These are phyloP conservation scores for Coelopa frigida DNA, from an alignment of 1,140 invertebrate genomes.

Conservation along the genomic window DNA sequence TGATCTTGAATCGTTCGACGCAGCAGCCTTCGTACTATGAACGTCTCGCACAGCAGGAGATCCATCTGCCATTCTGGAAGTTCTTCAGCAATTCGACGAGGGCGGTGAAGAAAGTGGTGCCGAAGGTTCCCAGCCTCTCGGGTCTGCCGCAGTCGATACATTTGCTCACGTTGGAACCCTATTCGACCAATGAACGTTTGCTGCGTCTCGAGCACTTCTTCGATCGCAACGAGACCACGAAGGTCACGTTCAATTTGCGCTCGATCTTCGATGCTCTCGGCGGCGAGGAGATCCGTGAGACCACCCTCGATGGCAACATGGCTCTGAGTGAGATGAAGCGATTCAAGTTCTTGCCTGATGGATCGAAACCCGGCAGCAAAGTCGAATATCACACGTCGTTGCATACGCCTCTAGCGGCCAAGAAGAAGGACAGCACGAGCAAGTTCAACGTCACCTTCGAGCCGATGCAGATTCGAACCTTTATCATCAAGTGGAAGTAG, in stretches of 20 bases:
- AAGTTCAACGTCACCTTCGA: slow-evolving; percentile 13
- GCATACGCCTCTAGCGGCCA: slow-evolving; percentile 8
- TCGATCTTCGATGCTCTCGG: slow-evolving; percentile 34
- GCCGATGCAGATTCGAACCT: slow-evolving; percentile 24
- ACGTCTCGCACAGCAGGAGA: slow-evolving; percentile 26
- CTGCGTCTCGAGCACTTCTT: slow-evolving; percentile 83
- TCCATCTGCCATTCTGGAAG: slow-evolving; percentile 33
- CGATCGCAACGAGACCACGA: slow-evolving; percentile 54
- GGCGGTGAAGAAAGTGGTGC: slow-evolving; percentile 9
- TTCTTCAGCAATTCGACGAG: slow-evolving; percentile 30
- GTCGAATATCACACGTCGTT: slow-evolving; percentile 8
- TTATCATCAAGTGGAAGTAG: slow-evolving; percentile 20
- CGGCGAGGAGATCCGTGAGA: slow-evolving; percentile 31
- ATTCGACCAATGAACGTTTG: slow-evolving; percentile 61
- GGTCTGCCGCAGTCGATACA: slow-evolving; percentile 70
- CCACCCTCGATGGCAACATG: slow-evolving; percentile 38
- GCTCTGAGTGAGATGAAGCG: slow-evolving; percentile 30
- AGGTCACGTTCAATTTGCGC: slow-evolving; percentile 51
- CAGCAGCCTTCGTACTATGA: slow-evolving; percentile 32
- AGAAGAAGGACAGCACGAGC: slow-evolving; percentile 8
- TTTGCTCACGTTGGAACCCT: slow-evolving; percentile 80
- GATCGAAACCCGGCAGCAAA: slow-evolving; percentile 6
- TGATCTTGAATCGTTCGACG: slow-evolving; percentile 50
- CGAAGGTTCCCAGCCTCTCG: slow-evolving; percentile 38
- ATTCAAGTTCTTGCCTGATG: slow-evolving; percentile 32